Conservation (phyloP, 2,888 invertebrate species). For the Agrochola macilenta region DNA sequence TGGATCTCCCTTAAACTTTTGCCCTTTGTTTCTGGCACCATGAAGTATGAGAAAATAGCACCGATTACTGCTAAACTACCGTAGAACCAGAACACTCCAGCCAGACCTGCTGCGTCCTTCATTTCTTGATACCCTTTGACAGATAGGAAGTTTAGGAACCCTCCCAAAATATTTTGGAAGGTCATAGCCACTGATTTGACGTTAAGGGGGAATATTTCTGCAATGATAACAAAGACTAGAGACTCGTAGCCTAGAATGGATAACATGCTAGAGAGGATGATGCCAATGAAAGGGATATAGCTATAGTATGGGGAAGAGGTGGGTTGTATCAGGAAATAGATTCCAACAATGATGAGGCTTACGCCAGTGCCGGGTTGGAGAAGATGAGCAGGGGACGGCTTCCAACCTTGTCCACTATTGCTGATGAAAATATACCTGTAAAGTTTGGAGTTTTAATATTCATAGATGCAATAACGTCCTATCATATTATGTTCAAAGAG, state of each 20-base stretch:
- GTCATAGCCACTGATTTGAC: conserved; percentile 89
- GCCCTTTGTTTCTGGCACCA: conserved; percentile 33
- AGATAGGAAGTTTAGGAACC: conserved; percentile 83
- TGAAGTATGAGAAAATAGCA: conserved; percentile 18
- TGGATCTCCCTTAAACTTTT: conserved; percentile 26
- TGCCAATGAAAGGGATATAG: conserved; percentile 83
- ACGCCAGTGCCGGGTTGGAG: conserved; percentile 78
- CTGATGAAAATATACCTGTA: conserved; percentile 81
- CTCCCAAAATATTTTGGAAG: conserved; percentile 78
- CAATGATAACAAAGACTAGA: conserved; percentile 75
- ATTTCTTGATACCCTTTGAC: conserved; percentile 88
- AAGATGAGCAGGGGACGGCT: conserved; percentile 85
- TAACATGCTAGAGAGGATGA: conserved; percentile 75
- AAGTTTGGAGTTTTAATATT: conserved; percentile 41
- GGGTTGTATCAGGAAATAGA: conserved; percentile 80
- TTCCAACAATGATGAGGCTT: conserved; percentile 71
- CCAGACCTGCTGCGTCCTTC: conserved; percentile 83
- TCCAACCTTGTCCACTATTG: conserved; percentile 81
- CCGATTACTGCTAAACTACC: conserved; percentile 80
- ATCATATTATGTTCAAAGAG: not conserved
- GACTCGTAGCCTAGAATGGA: conserved; percentile 86
- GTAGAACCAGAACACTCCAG: conserved; percentile 87
- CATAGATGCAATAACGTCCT: not conserved
- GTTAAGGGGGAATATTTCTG: conserved; percentile 90
- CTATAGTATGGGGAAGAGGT: conserved; percentile 70